phyloP scores from a whole-genome alignment of 2,888 invertebrate genomes.

The Mechanitis mazaeus region DNA sequence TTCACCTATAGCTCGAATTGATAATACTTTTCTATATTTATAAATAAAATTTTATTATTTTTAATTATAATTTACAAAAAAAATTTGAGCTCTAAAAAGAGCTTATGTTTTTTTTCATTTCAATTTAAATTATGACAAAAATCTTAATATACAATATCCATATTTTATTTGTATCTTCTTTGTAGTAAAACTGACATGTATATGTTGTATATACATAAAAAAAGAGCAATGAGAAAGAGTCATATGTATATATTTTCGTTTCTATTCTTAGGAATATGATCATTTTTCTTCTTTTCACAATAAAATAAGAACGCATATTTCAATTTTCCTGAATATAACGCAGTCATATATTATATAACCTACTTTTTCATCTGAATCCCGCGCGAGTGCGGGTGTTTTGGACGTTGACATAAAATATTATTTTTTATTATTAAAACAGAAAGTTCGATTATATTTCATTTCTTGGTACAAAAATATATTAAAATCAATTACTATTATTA shows the following conservation, averaged over 20 bases:
- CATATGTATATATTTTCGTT: neutral
- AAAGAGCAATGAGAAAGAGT: neutral
- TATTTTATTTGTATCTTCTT: no score
- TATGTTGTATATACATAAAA: neutral
- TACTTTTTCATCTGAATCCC: constrained; percentile 16
- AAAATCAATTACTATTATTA: neutral
- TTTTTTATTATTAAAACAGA: neutral
- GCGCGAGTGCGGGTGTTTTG: neutral
- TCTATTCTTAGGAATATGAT: neutral
- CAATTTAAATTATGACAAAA: no score
- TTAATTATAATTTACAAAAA: no score
- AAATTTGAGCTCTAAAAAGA: no score
- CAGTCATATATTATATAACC: constrained; percentile 12
- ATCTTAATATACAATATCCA: no score
- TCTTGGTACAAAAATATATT: neutral
- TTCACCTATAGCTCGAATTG: constrained; percentile 4
- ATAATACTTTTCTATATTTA: neutral
- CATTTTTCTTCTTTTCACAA: constrained; percentile 3
- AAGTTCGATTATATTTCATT: no score
- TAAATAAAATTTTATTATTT: no score
- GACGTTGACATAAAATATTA: constrained; percentile 4
- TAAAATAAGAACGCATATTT: constrained; percentile 2
- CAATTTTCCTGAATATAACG: neutral
- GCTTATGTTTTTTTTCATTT: no score
- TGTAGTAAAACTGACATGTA: neutral